These are phyloP conservation scores for Dolichotis patagonum DNA, from an alignment of 2,113 vertebrate genomes.

Conservation along the genomic window DNA sequence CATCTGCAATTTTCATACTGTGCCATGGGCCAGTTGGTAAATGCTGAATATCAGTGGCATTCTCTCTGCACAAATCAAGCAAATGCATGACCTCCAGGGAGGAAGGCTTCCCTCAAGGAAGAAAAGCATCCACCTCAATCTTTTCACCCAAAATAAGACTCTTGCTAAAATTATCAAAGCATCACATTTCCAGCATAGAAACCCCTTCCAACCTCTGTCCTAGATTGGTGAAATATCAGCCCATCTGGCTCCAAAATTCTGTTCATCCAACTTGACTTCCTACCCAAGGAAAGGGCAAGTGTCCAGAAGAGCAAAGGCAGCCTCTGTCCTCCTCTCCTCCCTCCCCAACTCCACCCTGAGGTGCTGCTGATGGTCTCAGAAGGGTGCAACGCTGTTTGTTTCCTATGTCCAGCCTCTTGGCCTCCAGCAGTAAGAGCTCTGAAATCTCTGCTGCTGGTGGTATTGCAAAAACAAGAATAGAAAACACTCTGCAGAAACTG, in stretches of 20 bases:
- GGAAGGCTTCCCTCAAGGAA: neutral
- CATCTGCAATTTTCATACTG: neutral
- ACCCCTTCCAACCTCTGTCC: neutral
- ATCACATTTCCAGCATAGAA: neutral
- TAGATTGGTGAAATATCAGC: neutral
- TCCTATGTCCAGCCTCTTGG: neutral
- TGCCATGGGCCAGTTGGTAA: neutral
- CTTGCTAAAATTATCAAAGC: neutral
- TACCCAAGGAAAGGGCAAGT: neutral
- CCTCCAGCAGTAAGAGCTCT: neutral
- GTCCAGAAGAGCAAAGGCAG: neutral
- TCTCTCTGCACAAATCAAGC: neutral
- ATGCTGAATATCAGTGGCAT: neutral
- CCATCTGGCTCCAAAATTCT: neutral
- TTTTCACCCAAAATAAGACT: neutral
- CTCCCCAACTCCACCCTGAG: neutral
- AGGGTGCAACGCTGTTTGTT: neutral
- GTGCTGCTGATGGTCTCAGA: neutral
- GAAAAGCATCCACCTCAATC: neutral
- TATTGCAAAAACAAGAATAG: conserved; percentile 9
- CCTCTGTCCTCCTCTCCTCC: too few species aligned
- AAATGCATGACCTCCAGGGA: fast-evolving
- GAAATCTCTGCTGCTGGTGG: neutral
- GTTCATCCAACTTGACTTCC: neutral
- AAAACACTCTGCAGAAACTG: neutral